Base-by-base conservation (phyloP, 53 echinoderm and acorn worm species). In the Arbacia lixula region DNA sequence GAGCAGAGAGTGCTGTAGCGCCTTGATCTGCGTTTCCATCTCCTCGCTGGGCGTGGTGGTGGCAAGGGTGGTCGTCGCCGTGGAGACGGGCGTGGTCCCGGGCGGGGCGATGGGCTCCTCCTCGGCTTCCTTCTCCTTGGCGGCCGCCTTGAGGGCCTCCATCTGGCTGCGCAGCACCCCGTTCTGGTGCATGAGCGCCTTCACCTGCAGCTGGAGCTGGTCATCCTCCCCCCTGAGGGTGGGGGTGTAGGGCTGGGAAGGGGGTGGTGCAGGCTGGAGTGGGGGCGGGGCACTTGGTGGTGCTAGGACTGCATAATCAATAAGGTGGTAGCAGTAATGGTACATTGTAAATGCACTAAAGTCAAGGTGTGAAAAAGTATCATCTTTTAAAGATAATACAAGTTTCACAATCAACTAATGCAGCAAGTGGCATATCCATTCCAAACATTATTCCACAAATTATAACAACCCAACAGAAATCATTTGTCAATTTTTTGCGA, bases 21-120 rank as follows among this genome's bases (percentile, higher is more conserved):
- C 98, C 74, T 94, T 92, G 21, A 98, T 94, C 83, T 98, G 92
- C 0, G 90, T 98, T 55, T 98, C 98, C 56, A 89, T 98, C 84
- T 93, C 93, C 24, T 94, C 91, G 11, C 64, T 90, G 29, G 52
- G 14, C 1, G 21, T 20, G 0, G 74, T 5, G 21, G 14, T n/a
- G 3, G 20, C 8, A 4, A 38, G 66, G 8, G 66, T 37, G 36
- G 66, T 66, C 21, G 21, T 38, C n/a, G 75, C 53, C 8, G 75
- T 31, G 26, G 78, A 12, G 6, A 19, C 5, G 29, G 65, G 65
- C 29, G 65, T 32, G 30, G 65, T 31, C 5, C 65, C 32, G 10
- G 65, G 65, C 33, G 28, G 65, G 65, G 65, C 32, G 29, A 21
- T 12, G 20, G 80, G 75, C 56, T 86, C 83, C 3, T 22, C 14